Evolutionary conservation across 2,113 vertebrate species (phyloP).

Genomic region (Lamprologus speciosus): DNA sequence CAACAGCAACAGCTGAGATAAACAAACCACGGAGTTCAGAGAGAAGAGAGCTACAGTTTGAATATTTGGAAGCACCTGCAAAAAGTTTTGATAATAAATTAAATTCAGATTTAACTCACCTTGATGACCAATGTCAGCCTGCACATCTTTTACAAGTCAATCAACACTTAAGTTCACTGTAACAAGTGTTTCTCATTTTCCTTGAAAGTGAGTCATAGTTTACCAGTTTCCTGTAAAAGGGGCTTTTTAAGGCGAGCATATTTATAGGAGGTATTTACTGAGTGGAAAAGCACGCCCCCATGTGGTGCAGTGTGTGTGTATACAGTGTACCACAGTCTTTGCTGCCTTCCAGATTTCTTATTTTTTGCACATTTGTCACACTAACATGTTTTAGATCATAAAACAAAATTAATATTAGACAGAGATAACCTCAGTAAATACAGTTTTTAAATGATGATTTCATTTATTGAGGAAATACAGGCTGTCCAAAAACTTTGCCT

Average conservation of each 20-base stretch:
- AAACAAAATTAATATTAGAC: background rate
- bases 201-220: background rate
- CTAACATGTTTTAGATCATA: background rate
- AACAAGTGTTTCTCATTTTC: background rate
- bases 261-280: background rate
- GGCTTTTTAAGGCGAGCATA: background rate
- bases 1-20: conserved; percentile 30
- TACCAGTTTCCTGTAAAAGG: conserved; percentile 17
- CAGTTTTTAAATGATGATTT: background rate
- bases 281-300: background rate
- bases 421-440: background rate
- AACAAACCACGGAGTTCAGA: background rate
- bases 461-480: background rate
- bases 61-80: background rate
- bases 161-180: background rate
- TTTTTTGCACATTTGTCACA: background rate
- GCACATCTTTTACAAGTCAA: background rate
- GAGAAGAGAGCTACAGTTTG: background rate
- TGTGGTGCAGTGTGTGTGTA: background rate
- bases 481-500: background rate
- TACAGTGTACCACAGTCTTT: background rate
- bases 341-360: background rate
- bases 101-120: conserved; percentile 9
- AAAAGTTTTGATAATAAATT: background rate
- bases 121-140: background rate